Evolutionary conservation across 2,113 vertebrate species (phyloP).

Genomic region (Tyto alba): DNA sequence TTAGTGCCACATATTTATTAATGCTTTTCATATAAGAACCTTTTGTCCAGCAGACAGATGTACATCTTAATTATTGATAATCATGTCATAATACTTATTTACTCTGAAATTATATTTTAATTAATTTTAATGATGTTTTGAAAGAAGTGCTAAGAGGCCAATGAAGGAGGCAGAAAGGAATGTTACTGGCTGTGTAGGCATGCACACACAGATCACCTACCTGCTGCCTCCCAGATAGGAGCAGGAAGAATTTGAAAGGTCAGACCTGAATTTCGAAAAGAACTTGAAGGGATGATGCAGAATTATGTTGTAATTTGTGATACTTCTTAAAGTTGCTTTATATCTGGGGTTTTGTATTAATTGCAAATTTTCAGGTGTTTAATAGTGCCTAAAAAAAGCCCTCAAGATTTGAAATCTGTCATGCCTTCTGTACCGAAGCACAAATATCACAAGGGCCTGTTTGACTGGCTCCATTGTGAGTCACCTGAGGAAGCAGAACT

Average conservation of each 20-base stretch:
- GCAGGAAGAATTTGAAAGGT: not conserved
- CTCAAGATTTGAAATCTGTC: not conserved
- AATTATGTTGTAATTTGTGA: not conserved
- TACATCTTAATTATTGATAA: not conserved
- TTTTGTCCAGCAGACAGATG: not conserved
- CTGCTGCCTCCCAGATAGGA: not conserved
- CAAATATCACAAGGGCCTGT: not conserved
- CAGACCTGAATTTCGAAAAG: not conserved
- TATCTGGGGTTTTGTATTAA: not conserved
- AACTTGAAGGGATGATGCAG: not conserved
- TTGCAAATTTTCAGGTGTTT: not conserved
- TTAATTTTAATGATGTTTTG: conserved; percentile 31
- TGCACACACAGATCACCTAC: not conserved
- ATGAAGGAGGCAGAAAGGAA: conserved; percentile 16
- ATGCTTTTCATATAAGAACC: not conserved
- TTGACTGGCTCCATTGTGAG: not conserved
- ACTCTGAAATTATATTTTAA: conserved; percentile 18
- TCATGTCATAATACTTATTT: not conserved
- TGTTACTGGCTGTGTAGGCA: not conserved
- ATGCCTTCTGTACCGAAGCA: not conserved
- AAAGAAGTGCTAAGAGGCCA: not conserved
- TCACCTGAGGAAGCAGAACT: not conserved
- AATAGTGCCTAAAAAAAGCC: not conserved
- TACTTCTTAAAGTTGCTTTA: not conserved
- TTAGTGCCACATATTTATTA: not conserved